These are phyloP conservation scores for Epinephelus lanceolatus DNA, from an alignment of 2,113 vertebrate species.

Conservation along the genomic window DNA sequence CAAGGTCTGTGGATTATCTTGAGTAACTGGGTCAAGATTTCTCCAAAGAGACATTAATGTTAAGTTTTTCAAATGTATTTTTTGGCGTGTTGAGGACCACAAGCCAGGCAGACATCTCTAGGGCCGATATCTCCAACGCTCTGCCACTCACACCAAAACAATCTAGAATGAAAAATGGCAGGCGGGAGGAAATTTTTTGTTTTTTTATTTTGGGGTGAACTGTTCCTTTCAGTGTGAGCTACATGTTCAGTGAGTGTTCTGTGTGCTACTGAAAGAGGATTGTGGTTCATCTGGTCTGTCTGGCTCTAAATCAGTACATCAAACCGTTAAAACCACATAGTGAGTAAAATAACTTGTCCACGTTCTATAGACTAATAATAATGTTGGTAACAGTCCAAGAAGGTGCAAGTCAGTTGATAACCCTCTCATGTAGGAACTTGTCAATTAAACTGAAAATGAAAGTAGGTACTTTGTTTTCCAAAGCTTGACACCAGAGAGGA, in stretches of 20 bases:
- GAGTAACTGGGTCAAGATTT: no score
- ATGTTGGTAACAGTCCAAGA: not conserved
- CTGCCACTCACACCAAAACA: no score
- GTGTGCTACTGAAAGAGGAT: not conserved
- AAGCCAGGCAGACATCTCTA: no score
- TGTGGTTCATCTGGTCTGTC: not conserved
- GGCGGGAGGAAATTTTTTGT: no score
- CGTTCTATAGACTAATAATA: not conserved
- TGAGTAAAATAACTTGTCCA: not conserved
- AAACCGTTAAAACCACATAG: not conserved
- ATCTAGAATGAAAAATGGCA: no score
- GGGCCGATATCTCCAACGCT: no score
- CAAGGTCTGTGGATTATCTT: no score
- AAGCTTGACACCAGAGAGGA: conserved; percentile 15
- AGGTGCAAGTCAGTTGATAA: not conserved
- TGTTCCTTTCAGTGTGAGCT: not conserved
- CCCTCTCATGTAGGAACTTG: not conserved
- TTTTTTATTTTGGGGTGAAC: no score
- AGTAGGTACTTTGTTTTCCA: not conserved
- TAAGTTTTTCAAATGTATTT: no score
- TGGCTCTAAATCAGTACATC: not conserved
- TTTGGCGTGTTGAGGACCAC: no score
- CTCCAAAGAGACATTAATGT: no score
- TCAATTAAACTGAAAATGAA: conserved; percentile 12
- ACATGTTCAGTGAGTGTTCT: not conserved